Conservation (phyloP, 2,113 vertebrate species). For the Accipiter virgatus region DNA sequence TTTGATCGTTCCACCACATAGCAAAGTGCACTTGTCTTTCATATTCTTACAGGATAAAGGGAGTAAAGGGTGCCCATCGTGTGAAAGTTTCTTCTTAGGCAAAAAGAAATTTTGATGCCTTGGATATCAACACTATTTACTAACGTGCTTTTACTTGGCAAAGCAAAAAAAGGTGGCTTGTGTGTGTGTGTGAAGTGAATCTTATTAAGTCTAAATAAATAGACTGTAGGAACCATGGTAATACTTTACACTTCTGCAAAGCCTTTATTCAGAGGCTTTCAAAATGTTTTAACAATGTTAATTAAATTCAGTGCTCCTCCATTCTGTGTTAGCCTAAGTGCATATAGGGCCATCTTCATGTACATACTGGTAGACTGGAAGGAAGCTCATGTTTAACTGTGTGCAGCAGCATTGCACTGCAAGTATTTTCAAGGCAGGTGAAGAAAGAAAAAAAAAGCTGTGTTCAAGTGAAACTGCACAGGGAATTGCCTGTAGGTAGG, state of each 20-base stretch:
- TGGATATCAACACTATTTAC: neutral
- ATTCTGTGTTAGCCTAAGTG: slow-evolving; percentile 36
- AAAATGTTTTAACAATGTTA: slow-evolving; percentile 64
- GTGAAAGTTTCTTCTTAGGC: neutral
- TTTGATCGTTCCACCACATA: neutral
- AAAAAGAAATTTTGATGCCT: neutral
- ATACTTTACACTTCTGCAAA: slow-evolving; percentile 51
- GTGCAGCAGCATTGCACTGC: neutral
- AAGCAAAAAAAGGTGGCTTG: neutral
- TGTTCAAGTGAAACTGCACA: slow-evolving; percentile 6
- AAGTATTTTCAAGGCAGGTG: neutral
- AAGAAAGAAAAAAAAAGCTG: neutral
- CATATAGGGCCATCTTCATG: slow-evolving; percentile 31
- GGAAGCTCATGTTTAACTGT: neutral
- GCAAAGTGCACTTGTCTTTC: neutral
- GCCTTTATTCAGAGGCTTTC: slow-evolving; percentile 48
- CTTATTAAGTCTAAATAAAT: slow-evolving; percentile 63
- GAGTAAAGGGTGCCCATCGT: neutral
- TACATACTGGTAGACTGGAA: neutral
- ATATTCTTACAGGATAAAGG: neutral
- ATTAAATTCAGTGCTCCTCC: slow-evolving; percentile 54
- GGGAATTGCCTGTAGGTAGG: slow-evolving; percentile 54
- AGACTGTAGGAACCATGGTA: slow-evolving; percentile 36
- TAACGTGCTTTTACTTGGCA: slow-evolving; percentile 7
- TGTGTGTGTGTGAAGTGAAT: neutral